Conservation (phyloP, 1,140 invertebrate genomes). For the Temnothorax nylanderi region DNA sequence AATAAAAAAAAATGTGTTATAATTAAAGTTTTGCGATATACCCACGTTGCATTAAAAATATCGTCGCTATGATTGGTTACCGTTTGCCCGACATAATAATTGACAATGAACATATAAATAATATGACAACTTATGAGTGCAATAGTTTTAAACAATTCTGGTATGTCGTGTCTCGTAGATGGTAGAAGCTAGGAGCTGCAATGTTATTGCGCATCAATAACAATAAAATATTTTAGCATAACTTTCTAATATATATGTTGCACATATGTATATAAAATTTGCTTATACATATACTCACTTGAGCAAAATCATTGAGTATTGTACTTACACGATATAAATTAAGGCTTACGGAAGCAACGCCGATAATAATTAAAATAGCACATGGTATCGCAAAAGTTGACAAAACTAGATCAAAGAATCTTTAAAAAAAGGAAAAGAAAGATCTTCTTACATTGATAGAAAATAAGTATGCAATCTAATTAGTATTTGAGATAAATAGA, state of each 20-base stretch:
- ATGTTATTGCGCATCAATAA: background rate
- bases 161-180: background rate
- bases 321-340: slow-evolving; percentile 33
- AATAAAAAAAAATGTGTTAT: background rate
- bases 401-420: background rate
- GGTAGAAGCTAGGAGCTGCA: slow-evolving; percentile 14
- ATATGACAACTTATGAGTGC: slow-evolving; percentile 47
- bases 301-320: background rate
- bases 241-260: no score
- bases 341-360: background rate
- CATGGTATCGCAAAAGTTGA: background rate
- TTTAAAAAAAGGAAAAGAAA: background rate
- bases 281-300: no score
- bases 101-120: slow-evolving; percentile 59
- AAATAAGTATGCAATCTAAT: background rate
- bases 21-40: background rate
- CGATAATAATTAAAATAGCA: background rate
- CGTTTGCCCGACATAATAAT: slow-evolving; percentile 58
- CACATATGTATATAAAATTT: no score
- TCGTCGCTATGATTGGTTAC: slow-evolving; percentile 56
- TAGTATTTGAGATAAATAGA: background rate
- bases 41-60: slow-evolving; percentile 32
- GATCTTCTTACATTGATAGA: background rate
- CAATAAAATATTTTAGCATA: no score
- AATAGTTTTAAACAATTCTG: slow-evolving; percentile 51